Evolutionary conservation across 2,888 invertebrate species (phyloP).

Genomic region (Eulithis prunata): DNA sequence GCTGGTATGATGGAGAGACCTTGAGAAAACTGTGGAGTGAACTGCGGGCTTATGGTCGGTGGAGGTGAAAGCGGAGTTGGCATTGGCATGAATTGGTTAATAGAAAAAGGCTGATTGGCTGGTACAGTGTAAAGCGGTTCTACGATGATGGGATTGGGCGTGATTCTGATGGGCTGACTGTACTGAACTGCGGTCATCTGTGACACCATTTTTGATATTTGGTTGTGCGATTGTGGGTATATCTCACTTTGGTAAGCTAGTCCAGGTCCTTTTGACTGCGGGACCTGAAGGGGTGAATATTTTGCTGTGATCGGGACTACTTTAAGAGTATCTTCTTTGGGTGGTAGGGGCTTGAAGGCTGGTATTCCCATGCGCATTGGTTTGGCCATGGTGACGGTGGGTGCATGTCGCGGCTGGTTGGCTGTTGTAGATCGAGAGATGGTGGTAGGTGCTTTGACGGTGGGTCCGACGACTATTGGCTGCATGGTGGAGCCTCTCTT

Average conservation of each 20-base stretch:
- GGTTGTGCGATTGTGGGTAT: conserved; percentile 69
- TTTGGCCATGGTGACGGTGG: conserved; percentile 77
- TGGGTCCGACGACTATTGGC: conserved; percentile 68
- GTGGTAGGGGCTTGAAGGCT: conserved; percentile 91
- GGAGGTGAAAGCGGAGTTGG: conserved; percentile 48
- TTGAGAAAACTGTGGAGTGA: conserved; percentile 53
- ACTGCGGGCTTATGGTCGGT: conserved; percentile 28
- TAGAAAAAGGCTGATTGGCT: conserved; percentile 66
- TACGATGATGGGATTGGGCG: conserved; percentile 65
- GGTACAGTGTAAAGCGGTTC: conserved; percentile 71
- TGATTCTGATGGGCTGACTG: conserved; percentile 59
- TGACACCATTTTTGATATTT: conserved; percentile 76
- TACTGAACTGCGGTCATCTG: conserved; percentile 76
- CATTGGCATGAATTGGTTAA: conserved; percentile 82
- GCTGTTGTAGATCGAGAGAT: conserved; percentile 36
- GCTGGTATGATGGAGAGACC: conserved; percentile 69
- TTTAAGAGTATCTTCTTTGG: conserved; percentile 83
- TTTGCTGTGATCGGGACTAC: conserved; percentile 75
- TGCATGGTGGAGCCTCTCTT: conserved; percentile 68
- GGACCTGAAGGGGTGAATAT: conserved; percentile 68
- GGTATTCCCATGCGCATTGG: conserved; percentile 87
- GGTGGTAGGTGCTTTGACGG: conserved; percentile 53
- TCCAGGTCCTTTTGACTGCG: conserved; percentile 70
- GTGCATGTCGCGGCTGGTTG: conserved; percentile 40
- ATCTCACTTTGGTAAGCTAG: conserved; percentile 77